Conservation (phyloP, 2,888 invertebrate genomes). For the Sphaerophoria taeniata region DNA sequence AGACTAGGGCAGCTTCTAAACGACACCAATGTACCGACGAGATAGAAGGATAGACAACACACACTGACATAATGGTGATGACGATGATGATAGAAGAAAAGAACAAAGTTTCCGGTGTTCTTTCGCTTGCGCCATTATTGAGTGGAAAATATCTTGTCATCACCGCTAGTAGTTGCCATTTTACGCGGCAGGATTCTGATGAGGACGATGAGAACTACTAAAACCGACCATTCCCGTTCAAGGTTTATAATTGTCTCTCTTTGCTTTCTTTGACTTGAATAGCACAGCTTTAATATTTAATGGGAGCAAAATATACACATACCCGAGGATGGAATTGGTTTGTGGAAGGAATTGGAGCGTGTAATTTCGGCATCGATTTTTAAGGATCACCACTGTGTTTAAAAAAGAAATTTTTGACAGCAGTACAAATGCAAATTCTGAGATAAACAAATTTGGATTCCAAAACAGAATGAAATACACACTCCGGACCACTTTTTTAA, state of each 20-base stretch:
- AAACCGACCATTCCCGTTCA: background rate
- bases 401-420: too few relatives aligned
- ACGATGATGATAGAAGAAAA: slow-evolving; percentile 27
- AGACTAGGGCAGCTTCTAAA: too few relatives aligned
- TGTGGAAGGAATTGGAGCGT: slow-evolving; percentile 59
- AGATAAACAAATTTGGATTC: too few relatives aligned
- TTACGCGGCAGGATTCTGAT: slow-evolving; percentile 4
- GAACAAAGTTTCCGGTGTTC: slow-evolving; percentile 26
- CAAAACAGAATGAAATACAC: too few relatives aligned
- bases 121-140: slow-evolving; percentile 31
- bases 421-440: too few relatives aligned
- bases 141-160: slow-evolving; percentile 58
- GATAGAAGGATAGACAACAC: too few relatives aligned
- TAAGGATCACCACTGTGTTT: too few relatives aligned
- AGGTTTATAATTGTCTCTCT: background rate
- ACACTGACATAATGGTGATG: background rate
- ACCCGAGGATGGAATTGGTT: slow-evolving; percentile 26
- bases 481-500: too few relatives aligned
- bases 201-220: background rate
- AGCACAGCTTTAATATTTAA: slow-evolving; percentile 59
- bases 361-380: slow-evolving; percentile 12
- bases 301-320: slow-evolving; percentile 27
- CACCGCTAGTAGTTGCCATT: slow-evolving; percentile 48
- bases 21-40: too few relatives aligned
- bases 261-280: slow-evolving; percentile 8